Evolutionary conservation across 2,888 invertebrate species (phyloP), one percentile per base, ranked within the genome.

Genomic region (Cecidostiba fungosa): DNA sequence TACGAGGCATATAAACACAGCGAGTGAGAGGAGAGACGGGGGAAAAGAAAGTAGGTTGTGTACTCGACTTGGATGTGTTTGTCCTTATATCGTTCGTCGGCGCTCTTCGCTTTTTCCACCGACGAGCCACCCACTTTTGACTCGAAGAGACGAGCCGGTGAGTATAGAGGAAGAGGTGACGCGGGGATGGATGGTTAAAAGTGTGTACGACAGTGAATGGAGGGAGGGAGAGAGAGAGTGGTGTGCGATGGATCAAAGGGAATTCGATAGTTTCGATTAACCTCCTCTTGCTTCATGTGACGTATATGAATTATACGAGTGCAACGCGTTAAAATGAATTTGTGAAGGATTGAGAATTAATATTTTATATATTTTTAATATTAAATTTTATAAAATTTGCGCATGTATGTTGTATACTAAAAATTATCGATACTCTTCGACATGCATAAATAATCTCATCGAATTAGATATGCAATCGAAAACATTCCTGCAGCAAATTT

Each of bases 11-110:
- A 78, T 54, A 78, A 73, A 79, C 77, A 85, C 43, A 74, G 29
- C 4, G 54, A 62, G 26, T 3, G 16, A 10, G 10, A 29, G 50
- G 47, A 50, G 47, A n/a, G 54, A 59, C 54, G 19, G 23, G 50
- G 76, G 59, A 80, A 87, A 88, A 87, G 86, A 88, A 88, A 88
- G 88, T 88, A 88, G 88, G 88, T 88, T 88, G 88, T 88, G 87
- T 87, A 88, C 87, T 88, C 83, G 86, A 50, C 69, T 82, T 43
- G 47, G 85, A 88, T 87, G 87, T 89, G 87, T 89, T 87, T 83
- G 74, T 86, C 83, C 83, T 83, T 86, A 83, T 72, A 83, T 77
- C 70, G 76, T 50, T 10, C 47, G 23, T 82, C 85, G 66, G 66
- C 59, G 39, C 36, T 29, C 36, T 78, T 78, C 47, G n/a, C 23